These are phyloP conservation scores for Adoxophyes honmai DNA, from an alignment of 1,140 invertebrate species.

Conservation along the genomic window DNA sequence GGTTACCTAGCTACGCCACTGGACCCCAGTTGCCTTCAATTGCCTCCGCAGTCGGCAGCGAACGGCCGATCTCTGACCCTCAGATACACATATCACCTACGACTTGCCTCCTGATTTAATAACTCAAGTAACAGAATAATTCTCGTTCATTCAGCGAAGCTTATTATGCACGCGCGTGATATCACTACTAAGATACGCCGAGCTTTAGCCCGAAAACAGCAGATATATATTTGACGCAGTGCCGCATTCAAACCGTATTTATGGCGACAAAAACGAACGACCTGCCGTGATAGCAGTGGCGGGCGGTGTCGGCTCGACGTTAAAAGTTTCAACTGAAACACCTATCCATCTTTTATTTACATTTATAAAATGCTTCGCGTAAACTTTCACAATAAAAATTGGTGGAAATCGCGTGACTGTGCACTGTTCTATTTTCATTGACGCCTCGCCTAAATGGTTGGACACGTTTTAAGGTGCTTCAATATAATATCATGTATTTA, in stretches of 20 bases:
- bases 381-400: constrained; percentile 31
- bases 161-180: too few relatives aligned
- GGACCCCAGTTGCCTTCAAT: constrained; percentile 55
- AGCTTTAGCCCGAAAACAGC: too few relatives aligned
- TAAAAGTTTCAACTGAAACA: background rate
- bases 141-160: too few relatives aligned
- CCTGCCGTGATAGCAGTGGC: background rate
- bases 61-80: constrained; percentile 68
- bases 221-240: too few relatives aligned
- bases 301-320: background rate
- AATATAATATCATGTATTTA: background rate
- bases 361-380: background rate
- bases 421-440: constrained; percentile 22
- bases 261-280: background rate
- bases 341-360: constrained; percentile 4
- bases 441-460: constrained; percentile 16
- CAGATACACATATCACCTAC: constrained; percentile 57
- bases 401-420: constrained; percentile 25
- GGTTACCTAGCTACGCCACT: too few relatives aligned
- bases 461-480: background rate
- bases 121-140: constrained; percentile 1
- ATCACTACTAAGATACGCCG: too few relatives aligned
- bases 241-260: background rate
- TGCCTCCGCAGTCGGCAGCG: constrained; percentile 40
- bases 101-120: constrained; percentile 43